Conservation (phyloP, 1,140 invertebrate genomes). For the Trypoxylus dichotomus region DNA sequence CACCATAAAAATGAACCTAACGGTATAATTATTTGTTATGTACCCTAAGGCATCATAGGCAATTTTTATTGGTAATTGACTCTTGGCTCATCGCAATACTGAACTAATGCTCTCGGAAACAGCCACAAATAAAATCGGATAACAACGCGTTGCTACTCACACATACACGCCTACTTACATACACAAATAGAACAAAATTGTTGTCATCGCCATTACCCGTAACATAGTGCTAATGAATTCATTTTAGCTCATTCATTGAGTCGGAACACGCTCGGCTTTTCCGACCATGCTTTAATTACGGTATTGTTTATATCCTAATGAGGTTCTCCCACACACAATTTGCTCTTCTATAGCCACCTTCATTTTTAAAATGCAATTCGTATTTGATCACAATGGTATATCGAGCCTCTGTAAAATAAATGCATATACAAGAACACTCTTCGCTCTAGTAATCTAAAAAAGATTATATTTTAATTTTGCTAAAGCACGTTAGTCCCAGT, state of each 20-base stretch:
- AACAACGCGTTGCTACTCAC: neutral
- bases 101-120: neutral
- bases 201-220: conserved; percentile 1
- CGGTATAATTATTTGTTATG: neutral
- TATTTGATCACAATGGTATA: too few relatives aligned
- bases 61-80: neutral
- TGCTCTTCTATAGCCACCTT: too few relatives aligned
- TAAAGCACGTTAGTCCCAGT: too few relatives aligned
- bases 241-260: neutral
- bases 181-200: neutral
- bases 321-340: neutral
- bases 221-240: conserved; percentile 20
- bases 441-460: too few relatives aligned
- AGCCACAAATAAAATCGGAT: neutral
- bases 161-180: neutral
- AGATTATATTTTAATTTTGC: too few relatives aligned
- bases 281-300: neutral
- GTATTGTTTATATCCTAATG: neutral
- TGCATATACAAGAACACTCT: too few relatives aligned
- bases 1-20: neutral
- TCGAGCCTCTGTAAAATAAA: too few relatives aligned
- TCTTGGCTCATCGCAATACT: neutral
- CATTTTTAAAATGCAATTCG: too few relatives aligned
- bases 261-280: neutral
- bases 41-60: neutral